A percentile compares a stretch with the other conserved stretches of the same genome.
These are phyloP conservation scores for Drosophila grimshawi DNA, from an alignment of 1,140 invertebrate genomes.

Conservation along the genomic window DNA sequence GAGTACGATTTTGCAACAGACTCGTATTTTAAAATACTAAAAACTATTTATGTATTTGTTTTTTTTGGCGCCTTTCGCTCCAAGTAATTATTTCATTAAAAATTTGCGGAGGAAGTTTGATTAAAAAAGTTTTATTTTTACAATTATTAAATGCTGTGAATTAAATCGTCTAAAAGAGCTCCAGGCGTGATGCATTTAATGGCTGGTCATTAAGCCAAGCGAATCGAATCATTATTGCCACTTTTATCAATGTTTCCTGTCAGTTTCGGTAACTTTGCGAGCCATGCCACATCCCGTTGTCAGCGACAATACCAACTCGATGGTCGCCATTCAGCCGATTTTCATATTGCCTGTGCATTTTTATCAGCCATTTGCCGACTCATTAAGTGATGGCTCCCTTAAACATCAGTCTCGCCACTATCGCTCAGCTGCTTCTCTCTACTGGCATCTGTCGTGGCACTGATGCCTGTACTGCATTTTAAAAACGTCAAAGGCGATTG, in stretches of 20 bases:
- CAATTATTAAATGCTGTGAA: slow-evolving; percentile 48
- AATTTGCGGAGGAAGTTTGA: slow-evolving; percentile 58
- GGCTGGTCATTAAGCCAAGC: slow-evolving; percentile 60
- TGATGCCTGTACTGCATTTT: slow-evolving; percentile 73
- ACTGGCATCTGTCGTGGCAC: slow-evolving; percentile 10
- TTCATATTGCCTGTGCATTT: slow-evolving; percentile 74
- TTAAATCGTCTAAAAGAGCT: slow-evolving; percentile 23
- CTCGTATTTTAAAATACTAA: slow-evolving; percentile 1
- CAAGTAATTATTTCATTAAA: slow-evolving; percentile 71
- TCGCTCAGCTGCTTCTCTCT: background rate
- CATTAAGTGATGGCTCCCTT: slow-evolving; percentile 61
- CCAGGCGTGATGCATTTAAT: slow-evolving; percentile 49
- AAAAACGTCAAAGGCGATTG: slow-evolving; percentile 79
- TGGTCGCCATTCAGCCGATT: slow-evolving; percentile 32
- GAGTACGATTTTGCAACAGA: slow-evolving; percentile 23
- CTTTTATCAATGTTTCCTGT: slow-evolving; percentile 79
- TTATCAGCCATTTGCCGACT: slow-evolving; percentile 83
- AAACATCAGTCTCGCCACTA: slow-evolving; percentile 12
- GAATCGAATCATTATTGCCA: slow-evolving; percentile 66
- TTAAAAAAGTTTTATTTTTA: slow-evolving; percentile 63
- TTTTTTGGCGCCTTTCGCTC: slow-evolving; percentile 28
- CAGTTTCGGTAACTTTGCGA: slow-evolving; percentile 71
- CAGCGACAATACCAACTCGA: slow-evolving; percentile 47
- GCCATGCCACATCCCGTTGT: slow-evolving; percentile 68
- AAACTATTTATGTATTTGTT: slow-evolving; percentile 26